phyloP scores from a whole-genome alignment of 2,888 invertebrate species.

The Heliconius cydno region DNA sequence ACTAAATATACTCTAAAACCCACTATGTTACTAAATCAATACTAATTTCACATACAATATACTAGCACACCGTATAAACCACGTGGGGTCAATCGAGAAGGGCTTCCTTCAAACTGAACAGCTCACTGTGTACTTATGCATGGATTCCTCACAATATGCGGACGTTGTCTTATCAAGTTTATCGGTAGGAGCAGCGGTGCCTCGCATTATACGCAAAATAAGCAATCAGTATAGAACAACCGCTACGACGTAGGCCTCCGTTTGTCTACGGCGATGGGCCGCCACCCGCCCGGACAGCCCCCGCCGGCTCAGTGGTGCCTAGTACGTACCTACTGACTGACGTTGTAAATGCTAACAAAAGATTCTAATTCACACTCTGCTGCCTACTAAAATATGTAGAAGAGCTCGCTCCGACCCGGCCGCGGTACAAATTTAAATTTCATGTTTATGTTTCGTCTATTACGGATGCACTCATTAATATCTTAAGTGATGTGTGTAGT shows the following conservation, averaged over 20 bases:
- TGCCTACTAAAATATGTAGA: slow-evolving; percentile 83
- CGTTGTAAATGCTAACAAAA: slow-evolving; percentile 80
- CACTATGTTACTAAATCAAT: not conserved
- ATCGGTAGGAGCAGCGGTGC: slow-evolving; percentile 21
- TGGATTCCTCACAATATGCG: not conserved
- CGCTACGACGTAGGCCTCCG: slow-evolving; percentile 44
- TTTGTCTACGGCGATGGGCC: slow-evolving; percentile 33
- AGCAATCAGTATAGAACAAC: slow-evolving; percentile 38
- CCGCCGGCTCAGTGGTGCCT: not conserved
- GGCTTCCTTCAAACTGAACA: slow-evolving; percentile 9
- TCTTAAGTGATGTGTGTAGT: slow-evolving; percentile 80
- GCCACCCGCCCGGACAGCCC: slow-evolving; percentile 5
- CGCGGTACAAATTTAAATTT: slow-evolving; percentile 82
- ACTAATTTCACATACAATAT: not conserved
- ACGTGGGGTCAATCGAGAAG: not conserved
- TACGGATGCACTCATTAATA: slow-evolving; percentile 84
- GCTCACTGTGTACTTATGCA: not conserved
- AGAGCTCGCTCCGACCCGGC: slow-evolving; percentile 73
- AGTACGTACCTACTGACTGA: slow-evolving; percentile 55
- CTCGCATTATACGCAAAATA: slow-evolving; percentile 36
- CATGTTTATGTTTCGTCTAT: slow-evolving; percentile 83
- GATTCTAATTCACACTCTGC: slow-evolving; percentile 83
- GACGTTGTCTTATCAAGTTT: slow-evolving; percentile 14
- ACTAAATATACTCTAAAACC: not conserved
- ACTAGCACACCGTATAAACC: not conserved